Conservation (phyloP, 2,797 vertebrate genomes). For the Emydoidea blandingii region DNA sequence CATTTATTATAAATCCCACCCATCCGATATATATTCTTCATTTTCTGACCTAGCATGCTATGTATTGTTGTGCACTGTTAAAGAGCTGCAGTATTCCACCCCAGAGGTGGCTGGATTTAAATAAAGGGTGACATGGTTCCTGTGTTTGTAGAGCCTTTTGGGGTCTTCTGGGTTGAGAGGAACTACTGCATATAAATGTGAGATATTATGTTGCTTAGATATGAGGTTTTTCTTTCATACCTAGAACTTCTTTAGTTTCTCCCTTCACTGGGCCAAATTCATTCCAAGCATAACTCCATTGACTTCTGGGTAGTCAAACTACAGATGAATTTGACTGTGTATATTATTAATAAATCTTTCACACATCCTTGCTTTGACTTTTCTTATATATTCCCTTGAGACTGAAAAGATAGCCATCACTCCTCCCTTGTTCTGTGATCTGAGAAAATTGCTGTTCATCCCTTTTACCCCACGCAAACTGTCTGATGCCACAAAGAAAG, state of each 20-base stretch:
- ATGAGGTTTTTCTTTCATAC: neutral
- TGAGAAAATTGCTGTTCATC: neutral
- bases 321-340: neutral
- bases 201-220: neutral
- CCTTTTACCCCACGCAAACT: neutral
- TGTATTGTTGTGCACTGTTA: neutral
- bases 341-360: neutral
- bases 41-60: neutral
- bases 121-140: neutral
- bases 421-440: neutral
- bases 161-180: neutral
- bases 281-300: neutral
- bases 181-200: neutral
- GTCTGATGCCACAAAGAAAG: conserved; percentile 1
- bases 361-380: conserved; percentile 30
- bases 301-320: rapidly evolving
- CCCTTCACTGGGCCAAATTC: neutral
- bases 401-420: conserved; percentile 9
- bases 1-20: neutral
- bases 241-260: neutral
- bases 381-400: conserved; percentile 32
- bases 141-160: neutral
- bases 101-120: neutral
- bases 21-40: neutral
- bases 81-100: neutral